Base-by-base conservation (phyloP, 2,888 invertebrate species). In the Aradus depressus region DNA sequence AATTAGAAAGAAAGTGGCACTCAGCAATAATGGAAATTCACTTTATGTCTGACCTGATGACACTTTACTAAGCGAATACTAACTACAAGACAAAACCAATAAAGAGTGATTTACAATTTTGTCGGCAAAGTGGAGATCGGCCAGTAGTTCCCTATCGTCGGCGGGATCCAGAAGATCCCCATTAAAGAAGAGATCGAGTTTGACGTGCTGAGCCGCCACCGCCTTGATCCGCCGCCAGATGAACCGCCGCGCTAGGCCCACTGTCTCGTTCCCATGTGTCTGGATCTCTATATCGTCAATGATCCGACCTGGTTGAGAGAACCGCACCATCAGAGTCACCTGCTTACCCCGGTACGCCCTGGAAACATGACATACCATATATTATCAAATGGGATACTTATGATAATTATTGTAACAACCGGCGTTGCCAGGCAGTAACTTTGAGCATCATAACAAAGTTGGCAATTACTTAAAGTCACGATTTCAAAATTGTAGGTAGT, bases 261-360 rank as follows among this genome's bases (percentile, higher is more conserved):
- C 73, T 3, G 93, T 93, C 66, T 96, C 93, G 68, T 96, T 95
- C 53, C 85, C 86, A 70, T 96, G 96, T 38, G 93, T 90, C 66
- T 81, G 84, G 54, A 96, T 72, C 67, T 96, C 95, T 61, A 92
- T 75, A 64, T 96, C 95, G 58, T 96, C 95, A 55, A 68, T 66
- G 61, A 87, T 83, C 63, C 89, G 81, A 65, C 85, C 85, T 58
- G 86, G 85, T 69, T 85, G 80, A 68, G 88, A 84, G 72, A 95
- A 82, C 63, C 93, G 76, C 63, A 95, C 83, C 62, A 87, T 80
- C 56, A 95, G 74, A 47, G 83, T 79, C 66, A 91, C 79, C 66
- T 92, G 86, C 68, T 92, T 86, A 51, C 95, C 95, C 56, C 91
- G 79, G 59, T 86, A 87, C 8, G 92, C 89, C 64, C 93, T 82